Base-by-base conservation (phyloP, 2,113 vertebrate genomes). In the Hippoglossus stenolepis region DNA sequence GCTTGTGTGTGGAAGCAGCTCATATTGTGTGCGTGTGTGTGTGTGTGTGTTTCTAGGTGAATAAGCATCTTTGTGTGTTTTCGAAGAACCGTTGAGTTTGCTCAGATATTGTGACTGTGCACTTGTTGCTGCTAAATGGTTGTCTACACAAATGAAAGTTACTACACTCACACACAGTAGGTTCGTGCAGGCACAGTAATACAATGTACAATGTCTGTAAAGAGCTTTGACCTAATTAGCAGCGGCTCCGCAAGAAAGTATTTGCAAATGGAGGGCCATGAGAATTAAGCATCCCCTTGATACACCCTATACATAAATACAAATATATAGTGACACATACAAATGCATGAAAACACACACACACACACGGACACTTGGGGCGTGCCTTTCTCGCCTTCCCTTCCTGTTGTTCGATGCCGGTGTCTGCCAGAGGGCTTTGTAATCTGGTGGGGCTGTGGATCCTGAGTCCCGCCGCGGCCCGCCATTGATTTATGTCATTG, bases 401-500 rank as follows among this genome's bases (percentile, higher is more conserved):
- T 60, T 62, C n/a, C 62, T 63, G 60, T 79, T 65, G 74, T 80
- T 87, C 47, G 23, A 85, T 87, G 86, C 56, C 73, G 35, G 56
- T 82, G 80, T 90, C 87, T 86, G 75, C 83, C 70, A 68, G 51
- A 82, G 85, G 87, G 72, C 81, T 88, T 82, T 85, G 66, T 77
- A 80, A 85, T 82, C 83, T 87, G 74, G 65, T 84, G 83, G 73
- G 78, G 82, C 79, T 79, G 81, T 83, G 87, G 73, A 90, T 83
- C 85, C 72, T 24, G 18, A 86, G 80, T 90, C 91, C 87, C 88
- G 58, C 0, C 0, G 79, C 24, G 86, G 79, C 71, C 78, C 70
- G 26, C 54, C 86, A 90, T 90, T 91, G 92, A 92, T 94, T 94
- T 91, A 91, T 93, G 91, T 90, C 91, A 90, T 88, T 87, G 86